Base-by-base conservation (phyloP, 2,888 invertebrate genomes). In the Pilophorus perplexus region DNA sequence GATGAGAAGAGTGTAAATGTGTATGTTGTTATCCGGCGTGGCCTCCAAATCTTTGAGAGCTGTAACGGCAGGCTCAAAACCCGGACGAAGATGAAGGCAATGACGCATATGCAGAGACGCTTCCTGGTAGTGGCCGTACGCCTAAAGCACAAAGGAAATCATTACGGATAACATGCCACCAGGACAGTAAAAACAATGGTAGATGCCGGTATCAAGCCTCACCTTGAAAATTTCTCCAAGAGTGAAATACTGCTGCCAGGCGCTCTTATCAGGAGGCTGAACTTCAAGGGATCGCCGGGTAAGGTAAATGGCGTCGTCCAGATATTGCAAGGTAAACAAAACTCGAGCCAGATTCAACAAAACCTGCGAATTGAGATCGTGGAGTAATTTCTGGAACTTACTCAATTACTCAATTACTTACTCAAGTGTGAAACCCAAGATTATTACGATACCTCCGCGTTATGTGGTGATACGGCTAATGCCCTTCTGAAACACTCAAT, bases 161-260 rank as follows among this genome's bases (percentile, higher is more conserved):
- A n/a, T n/a, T n/a, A n/a, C n/a, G n/a, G n/a, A n/a, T n/a, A n/a
- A n/a, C n/a, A n/a, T n/a, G n/a, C n/a, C n/a, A n/a, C n/a, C n/a
- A n/a, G n/a, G n/a, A n/a, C n/a, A n/a, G n/a, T n/a, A n/a, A n/a
- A n/a, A n/a, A n/a, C n/a, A n/a, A n/a, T n/a, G n/a, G n/a, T n/a
- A n/a, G n/a, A n/a, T n/a, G n/a, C n/a, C n/a, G n/a, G n/a, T n/a
- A n/a, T n/a, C 33, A 33, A 64, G 10, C 28, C 64, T 46, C 59
- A 78, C 79, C 79, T 91, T 92, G 75, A 92, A 89, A 77, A 93
- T 93, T 79, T 93, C 92, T 4, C 93, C 93, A 64, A 93, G 82
- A 4, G 92, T 92, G 76, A 92, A 90, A 79, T 93, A 91, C 78
- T 93, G 93, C 75, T 90, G 89, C 93, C 92, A 93, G 1, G 91